Evolutionary conservation across 2,797 vertebrate genomes (phyloP), one percentile per base, ranked within the genome.

Genomic region (Strix occidentalis): DNA sequence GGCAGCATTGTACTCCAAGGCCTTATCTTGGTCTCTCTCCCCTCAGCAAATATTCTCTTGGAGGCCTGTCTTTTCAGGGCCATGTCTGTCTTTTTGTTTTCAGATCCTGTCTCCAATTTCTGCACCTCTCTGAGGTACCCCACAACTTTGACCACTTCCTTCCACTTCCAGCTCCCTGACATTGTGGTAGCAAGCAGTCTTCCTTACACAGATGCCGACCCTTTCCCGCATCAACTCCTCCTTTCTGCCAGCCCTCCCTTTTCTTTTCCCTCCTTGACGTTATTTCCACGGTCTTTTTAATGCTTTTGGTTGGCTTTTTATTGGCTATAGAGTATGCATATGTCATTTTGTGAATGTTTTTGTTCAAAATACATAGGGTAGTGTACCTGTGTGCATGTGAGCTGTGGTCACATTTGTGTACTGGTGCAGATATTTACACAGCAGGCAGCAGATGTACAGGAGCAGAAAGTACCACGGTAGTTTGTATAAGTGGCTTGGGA

Each of bases 401-500:
- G 35, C 58, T 43, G 2, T 14, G 11, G 8, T 58, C 43, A 4
- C 3, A 0, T 68, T 58, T 29, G 15, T 33, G 61, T 51, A 31
- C 50, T 48, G 10, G 0, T 83, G 33, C 66, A 57, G 64, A 41
- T 84, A 50, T 85, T 87, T 74, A 56, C 76, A 41, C 81, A 94
- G 61, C 37, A 41, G 72, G 74, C 68, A 60, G 50, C 46, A 31
- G 72, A 79, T 70, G 56, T 63, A 60, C 57, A 41, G 64, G 45
- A 86, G 83, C 65, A 83, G 88, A 60, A 84, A 78, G 79, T 45
- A 31, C 75, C 48, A 2, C 1, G 1, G 78, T 45, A 69, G 90
- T 83, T 92, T 71, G 25, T 66, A 0, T 25, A 78, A 95, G 90
- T 70, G 76, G 72, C 87, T 92, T 93, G 69, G 85, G 78, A 90